Conservation (phyloP, 2,797 vertebrate genomes). For the Anolis apletophallus region DNA sequence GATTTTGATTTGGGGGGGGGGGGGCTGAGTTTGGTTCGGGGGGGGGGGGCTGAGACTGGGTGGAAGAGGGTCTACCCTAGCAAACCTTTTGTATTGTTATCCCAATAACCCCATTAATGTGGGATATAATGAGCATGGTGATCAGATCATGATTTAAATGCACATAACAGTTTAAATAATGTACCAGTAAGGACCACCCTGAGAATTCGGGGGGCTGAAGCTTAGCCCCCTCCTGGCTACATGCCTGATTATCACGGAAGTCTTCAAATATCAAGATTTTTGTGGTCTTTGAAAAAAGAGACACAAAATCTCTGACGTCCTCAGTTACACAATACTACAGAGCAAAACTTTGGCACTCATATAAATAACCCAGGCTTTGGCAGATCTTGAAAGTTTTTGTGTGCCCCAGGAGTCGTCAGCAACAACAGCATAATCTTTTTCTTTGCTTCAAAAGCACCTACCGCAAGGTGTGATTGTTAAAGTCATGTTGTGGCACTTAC, state of each 20-base stretch:
- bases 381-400: neutral
- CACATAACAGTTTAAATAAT: too few species aligned
- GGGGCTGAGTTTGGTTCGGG: too few species aligned
- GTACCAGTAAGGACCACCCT: too few species aligned
- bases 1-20: too few species aligned
- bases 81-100: too few species aligned
- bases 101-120: too few species aligned
- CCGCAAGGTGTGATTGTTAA: neutral
- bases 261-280: neutral
- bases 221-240: too few species aligned
- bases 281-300: neutral
- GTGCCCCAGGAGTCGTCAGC: neutral
- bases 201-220: too few species aligned
- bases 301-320: neutral
- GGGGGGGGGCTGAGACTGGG: too few species aligned
- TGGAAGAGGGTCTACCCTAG: too few species aligned
- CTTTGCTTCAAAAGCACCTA: neutral
- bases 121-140: too few species aligned
- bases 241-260: neutral
- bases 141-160: too few species aligned
- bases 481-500: neutral
- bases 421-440: neutral
- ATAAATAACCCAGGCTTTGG: neutral
- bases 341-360: neutral
- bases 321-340: neutral